A percentile compares a stretch with the other conserved stretches of the same genome.
phyloP scores from a whole-genome alignment of 1,140 invertebrate species.

The Polypedilum vanderplanki region DNA sequence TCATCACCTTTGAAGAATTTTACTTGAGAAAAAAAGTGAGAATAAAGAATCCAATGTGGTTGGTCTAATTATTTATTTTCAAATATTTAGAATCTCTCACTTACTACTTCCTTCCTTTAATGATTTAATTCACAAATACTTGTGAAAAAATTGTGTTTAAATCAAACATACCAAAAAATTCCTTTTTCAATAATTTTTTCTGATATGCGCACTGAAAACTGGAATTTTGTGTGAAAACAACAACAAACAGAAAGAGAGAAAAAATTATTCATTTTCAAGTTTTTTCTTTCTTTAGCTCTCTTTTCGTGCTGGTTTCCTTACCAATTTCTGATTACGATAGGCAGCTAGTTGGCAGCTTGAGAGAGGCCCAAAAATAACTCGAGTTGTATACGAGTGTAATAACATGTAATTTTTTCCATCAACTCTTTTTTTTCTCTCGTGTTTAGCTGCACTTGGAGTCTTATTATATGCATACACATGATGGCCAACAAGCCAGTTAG shows the following conservation, averaged over 20 bases:
- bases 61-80: no score
- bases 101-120: no score
- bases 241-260: background rate
- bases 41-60: no score
- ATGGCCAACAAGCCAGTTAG: no score
- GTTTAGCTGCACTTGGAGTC: no score
- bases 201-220: constrained; percentile 10
- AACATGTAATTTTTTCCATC: constrained; percentile 24
- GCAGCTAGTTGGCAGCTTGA: background rate
- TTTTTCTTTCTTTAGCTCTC: background rate
- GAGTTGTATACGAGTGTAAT: constrained; percentile 12
- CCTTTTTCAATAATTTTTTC: background rate
- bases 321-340: background rate
- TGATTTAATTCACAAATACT: no score
- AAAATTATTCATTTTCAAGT: background rate
- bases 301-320: background rate
- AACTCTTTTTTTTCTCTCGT: background rate
- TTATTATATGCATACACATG: no score
- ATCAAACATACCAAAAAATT: background rate
- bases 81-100: no score
- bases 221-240: constrained; percentile 13
- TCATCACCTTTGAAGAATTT: no score
- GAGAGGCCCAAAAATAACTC: constrained; percentile 6
- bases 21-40: no score
- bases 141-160: no score